Evolutionary conservation across 1,140 invertebrate genomes (phyloP).

Genomic region (Calosoma granatense): DNA sequence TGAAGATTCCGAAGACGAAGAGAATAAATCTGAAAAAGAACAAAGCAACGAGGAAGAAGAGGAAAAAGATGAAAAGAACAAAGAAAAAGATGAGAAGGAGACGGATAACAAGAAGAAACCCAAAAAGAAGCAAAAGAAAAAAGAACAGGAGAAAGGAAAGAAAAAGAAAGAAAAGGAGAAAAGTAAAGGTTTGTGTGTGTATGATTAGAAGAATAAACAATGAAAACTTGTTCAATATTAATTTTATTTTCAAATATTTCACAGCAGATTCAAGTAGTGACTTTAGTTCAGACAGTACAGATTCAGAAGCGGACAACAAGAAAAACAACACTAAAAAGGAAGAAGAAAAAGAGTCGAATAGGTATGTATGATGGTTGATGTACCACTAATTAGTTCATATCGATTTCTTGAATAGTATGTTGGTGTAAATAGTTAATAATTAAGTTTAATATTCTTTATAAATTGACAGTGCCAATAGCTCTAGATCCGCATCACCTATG

Average conservation of each 20-base stretch:
- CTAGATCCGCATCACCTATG: constrained; percentile 52
- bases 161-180: constrained; percentile 40
- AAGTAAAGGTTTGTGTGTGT: no score
- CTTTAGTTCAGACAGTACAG: constrained; percentile 64
- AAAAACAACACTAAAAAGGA: constrained; percentile 27
- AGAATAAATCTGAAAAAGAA: constrained; percentile 52
- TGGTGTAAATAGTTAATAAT: background rate
- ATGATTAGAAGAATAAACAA: no score
- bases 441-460: no score
- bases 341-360: constrained; percentile 30
- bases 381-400: no score
- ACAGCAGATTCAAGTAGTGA: constrained; percentile 53
- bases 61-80: constrained; percentile 44
- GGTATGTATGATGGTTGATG: constrained; percentile 11
- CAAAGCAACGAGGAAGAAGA: constrained; percentile 43
- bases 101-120: constrained; percentile 46
- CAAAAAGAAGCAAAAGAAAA: constrained; percentile 51
- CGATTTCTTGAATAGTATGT: constrained; percentile 8
- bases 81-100: constrained; percentile 44
- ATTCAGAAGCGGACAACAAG: constrained; percentile 43
- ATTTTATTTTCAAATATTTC: constrained; percentile 7
- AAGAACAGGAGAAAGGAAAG: constrained; percentile 49
- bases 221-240: constrained; percentile 17
- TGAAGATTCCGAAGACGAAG: constrained; percentile 78
- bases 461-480: constrained; percentile 48